phyloP scores from a whole-genome alignment of 2,113 vertebrate genomes.

The Neodontobutis hainanensis region DNA sequence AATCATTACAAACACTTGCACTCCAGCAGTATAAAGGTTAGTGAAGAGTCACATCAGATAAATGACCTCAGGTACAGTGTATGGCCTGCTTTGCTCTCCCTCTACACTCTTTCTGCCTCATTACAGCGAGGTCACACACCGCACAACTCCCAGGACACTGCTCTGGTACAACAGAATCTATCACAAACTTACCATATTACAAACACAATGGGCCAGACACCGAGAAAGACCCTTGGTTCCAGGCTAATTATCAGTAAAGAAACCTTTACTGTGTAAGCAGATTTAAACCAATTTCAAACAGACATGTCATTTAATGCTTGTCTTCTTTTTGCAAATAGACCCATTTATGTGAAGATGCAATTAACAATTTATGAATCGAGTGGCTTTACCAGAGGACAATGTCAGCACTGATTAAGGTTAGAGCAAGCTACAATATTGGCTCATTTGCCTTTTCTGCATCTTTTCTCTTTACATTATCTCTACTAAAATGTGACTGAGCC shows the following conservation, averaged over 20 bases:
- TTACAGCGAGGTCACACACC: slow-evolving; percentile 56
- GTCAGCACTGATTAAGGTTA: slow-evolving; percentile 15
- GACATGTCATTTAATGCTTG: not conserved
- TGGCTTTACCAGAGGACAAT: slow-evolving; percentile 9
- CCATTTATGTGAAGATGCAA: slow-evolving; percentile 11
- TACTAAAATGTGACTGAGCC: slow-evolving; percentile 27
- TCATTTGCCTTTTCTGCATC: slow-evolving; percentile 16
- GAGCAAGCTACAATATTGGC: not conserved
- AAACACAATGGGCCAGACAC: slow-evolving; percentile 7
- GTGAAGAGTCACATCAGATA: slow-evolving; percentile 22
- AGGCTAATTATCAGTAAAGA: slow-evolving; percentile 16
- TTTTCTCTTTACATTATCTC: slow-evolving; percentile 36
- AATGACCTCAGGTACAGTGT: slow-evolving; percentile 10
- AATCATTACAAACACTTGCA: slow-evolving; percentile 1
- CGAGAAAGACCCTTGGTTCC: slow-evolving; percentile 10
- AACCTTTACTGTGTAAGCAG: not conserved
- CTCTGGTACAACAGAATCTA: slow-evolving; percentile 45
- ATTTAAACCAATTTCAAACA: not conserved
- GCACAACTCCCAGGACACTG: slow-evolving; percentile 42
- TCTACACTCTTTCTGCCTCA: slow-evolving; percentile 47
- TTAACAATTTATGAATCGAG: slow-evolving; percentile 33
- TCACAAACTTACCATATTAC: slow-evolving; percentile 30
- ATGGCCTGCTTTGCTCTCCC: slow-evolving; percentile 26
- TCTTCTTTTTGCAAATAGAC: slow-evolving; percentile 14
- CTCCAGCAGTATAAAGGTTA: not conserved